A percentile compares a stretch with the other conserved stretches of the same genome.
Conservation (phyloP, 2,113 vertebrate genomes). For the Pristiophorus japonicus region DNA sequence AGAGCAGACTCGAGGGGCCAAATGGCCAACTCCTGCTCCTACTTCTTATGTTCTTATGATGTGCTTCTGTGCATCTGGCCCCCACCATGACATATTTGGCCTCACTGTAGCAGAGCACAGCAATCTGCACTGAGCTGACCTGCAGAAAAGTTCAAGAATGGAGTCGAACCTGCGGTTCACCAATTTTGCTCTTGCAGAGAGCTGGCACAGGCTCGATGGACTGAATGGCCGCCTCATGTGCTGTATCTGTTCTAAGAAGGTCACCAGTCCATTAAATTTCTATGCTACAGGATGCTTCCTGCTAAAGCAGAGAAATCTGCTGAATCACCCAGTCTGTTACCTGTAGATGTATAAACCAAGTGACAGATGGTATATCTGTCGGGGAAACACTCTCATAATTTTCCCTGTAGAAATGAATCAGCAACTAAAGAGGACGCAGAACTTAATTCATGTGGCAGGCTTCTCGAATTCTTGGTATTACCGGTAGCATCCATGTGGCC, state of each 20-base stretch:
- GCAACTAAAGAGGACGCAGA: background rate
- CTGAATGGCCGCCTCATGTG: too few relatives aligned
- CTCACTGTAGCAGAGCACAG: background rate
- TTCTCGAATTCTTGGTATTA: too few relatives aligned
- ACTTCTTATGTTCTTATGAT: too few relatives aligned
- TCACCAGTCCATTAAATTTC: background rate
- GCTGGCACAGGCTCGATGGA: too few relatives aligned
- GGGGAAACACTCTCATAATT: background rate
- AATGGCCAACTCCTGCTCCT: too few relatives aligned
- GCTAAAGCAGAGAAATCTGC: background rate
- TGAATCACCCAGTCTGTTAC: background rate
- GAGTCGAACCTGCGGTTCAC: background rate
- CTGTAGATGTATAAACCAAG: background rate
- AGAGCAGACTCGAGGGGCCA: too few relatives aligned
- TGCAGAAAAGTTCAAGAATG: background rate
- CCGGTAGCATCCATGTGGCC: background rate
- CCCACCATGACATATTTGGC: background rate
- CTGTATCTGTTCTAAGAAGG: too few relatives aligned
- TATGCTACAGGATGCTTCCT: background rate
- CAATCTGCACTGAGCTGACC: background rate
- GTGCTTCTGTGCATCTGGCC: background rate
- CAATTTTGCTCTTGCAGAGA: too few relatives aligned
- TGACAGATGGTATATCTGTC: background rate
- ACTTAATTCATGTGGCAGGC: background rate
- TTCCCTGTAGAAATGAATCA: background rate